phyloP scores from a whole-genome alignment of 2,888 invertebrate genomes.

The Drosophila koepferae region DNA sequence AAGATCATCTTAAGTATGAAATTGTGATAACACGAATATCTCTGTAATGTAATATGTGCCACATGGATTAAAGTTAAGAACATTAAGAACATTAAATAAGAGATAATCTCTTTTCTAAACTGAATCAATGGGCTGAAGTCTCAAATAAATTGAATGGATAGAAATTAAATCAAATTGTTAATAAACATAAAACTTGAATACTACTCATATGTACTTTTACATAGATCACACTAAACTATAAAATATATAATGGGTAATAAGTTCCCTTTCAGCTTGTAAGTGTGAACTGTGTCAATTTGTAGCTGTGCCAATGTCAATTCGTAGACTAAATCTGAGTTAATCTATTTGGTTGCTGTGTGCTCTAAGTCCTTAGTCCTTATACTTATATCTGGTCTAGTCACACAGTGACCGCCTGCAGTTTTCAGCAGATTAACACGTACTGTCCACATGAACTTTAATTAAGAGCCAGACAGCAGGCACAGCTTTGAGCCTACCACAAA shows the following conservation, averaged over 20 bases:
- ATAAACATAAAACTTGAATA: no score
- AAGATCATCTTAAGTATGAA: no score
- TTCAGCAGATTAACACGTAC: slow-evolving; percentile 58
- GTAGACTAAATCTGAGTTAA: slow-evolving; percentile 1
- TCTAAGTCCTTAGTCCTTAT: slow-evolving; percentile 11
- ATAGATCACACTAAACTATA: no score
- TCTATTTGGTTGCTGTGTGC: slow-evolving; percentile 18
- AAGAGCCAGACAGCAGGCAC: slow-evolving; percentile 36
- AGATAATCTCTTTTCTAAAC: no score
- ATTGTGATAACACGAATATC: no score
- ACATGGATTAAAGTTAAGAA: no score
- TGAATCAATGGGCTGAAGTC: no score
- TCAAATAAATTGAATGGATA: no score
- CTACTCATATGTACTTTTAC: no score
- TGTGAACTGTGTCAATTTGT: neutral
- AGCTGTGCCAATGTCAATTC: neutral
- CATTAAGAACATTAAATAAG: no score
- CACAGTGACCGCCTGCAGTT: slow-evolving; percentile 13
- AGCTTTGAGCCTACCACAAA: slow-evolving; percentile 36
- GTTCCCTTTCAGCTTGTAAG: neutral
- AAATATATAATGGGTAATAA: neutral
- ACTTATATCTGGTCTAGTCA: slow-evolving; percentile 6
- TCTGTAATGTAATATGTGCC: no score
- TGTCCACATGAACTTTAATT: slow-evolving; percentile 58
- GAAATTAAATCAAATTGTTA: no score